Percentiles rank a stretch among this genome's conserved stretches.
These are phyloP conservation scores for Synodontis membranacea DNA, from an alignment of 2,113 vertebrate genomes.

Conservation along the genomic window DNA sequence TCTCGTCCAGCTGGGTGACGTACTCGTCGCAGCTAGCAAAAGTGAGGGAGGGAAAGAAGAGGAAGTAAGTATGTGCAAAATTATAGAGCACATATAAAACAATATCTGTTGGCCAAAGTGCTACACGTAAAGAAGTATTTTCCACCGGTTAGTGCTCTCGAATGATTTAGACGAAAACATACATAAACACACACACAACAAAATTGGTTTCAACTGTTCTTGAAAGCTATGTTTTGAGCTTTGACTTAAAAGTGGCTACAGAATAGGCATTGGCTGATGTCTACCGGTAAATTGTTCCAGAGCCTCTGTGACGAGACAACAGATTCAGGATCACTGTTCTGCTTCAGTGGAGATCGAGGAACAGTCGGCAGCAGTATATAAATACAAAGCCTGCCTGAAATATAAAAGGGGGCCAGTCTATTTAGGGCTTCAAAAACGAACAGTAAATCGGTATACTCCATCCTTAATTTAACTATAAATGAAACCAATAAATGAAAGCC, in stretches of 20 bases:
- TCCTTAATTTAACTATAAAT: neutral
- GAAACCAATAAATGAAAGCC: neutral
- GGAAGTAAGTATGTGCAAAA: neutral
- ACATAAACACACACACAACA: neutral
- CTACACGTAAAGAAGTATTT: neutral
- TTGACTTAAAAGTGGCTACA: neutral
- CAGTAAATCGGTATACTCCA: neutral
- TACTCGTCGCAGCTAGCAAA: constrained; percentile 90
- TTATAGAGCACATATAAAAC: neutral
- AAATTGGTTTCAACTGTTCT: neutral
- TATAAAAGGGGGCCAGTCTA: neutral
- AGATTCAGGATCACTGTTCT: neutral
- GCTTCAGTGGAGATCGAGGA: neutral
- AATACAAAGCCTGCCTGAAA: neutral
- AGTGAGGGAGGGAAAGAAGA: neutral
- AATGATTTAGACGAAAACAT: neutral
- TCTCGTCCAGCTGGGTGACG: constrained; percentile 93
- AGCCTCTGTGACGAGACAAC: neutral
- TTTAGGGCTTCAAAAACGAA: neutral
- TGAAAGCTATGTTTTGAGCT: neutral
- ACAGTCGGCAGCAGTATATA: neutral
- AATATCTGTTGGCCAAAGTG: neutral
- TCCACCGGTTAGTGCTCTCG: neutral
- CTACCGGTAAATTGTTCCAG: neutral
- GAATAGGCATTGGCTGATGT: neutral